Base-by-base conservation (phyloP, 2,797 vertebrate species). In the Sus cebifrons region DNA sequence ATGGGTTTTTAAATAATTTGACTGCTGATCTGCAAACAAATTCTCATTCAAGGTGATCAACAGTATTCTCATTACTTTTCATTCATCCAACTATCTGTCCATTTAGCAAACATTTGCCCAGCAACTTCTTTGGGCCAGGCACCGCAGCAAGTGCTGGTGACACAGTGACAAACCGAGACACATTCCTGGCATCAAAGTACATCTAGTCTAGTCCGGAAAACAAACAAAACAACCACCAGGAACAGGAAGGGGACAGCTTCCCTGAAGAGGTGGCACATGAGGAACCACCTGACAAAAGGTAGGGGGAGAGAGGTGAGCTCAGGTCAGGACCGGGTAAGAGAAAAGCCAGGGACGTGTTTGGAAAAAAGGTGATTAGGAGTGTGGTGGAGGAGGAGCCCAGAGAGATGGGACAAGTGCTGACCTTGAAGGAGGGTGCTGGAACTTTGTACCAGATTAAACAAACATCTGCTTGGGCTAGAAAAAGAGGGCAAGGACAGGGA, bases 1-100 rank as follows among this genome's bases (percentile, higher is more conserved):
- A 88, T 58, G 77, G 67, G 54, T 88, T 86, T 94, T 88, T 60
- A 94, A 68, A 29, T 91, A 77, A 91, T 89, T 96, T 95, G 70
- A 89, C 62, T 95, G 60, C 64, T 82, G 78, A 95, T 73, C 29
- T 71, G 81, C 23, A 78, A 97, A 89, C 49, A 97, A 90, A 96
- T 56, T 60, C 44, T 82, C 71, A 73, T 40, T 96, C 67, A 77
- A 68, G 78, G 79, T 36, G 12, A 91, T 44, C 36, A 40, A 75
- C 74, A 92, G 88, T 44, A 9, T 11, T n/a, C 15, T 88, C 77
- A 64, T 74, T 95, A 49, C 9, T 52, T 67, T 83, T 82, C 44
- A 70, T 89, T 86, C 65, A 62, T 65, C 88, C 73, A 54, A 20
- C 40, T 62, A 23, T 52, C 65, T 73, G 70, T 54, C 71, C 56